These are phyloP conservation scores for Rhagium mordax DNA, from an alignment of 2,888 invertebrate genomes.

Conservation along the genomic window DNA sequence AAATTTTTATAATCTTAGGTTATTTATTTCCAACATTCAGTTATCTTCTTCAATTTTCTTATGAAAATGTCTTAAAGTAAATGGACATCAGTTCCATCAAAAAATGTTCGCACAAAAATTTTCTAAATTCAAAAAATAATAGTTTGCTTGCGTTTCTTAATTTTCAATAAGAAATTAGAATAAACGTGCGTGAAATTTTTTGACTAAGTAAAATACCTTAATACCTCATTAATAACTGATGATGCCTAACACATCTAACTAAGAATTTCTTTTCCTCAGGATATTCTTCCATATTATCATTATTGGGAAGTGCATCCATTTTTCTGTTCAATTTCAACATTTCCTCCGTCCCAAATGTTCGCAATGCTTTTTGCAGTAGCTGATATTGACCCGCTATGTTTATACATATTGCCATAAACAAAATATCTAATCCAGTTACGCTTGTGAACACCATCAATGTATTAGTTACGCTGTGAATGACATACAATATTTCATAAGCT, in stretches of 20 bases:
- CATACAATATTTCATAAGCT: conserved; percentile 40
- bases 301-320: neutral
- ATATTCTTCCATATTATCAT: neutral
- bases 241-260: too few relatives aligned
- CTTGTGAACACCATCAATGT: conserved; percentile 30
- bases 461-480: conserved; percentile 33
- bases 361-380: conserved; percentile 29
- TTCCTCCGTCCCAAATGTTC: conserved; percentile 34
- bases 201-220: too few relatives aligned
- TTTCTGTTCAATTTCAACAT: conserved; percentile 16
- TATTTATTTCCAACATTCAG: too few relatives aligned
- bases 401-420: conserved; percentile 43
- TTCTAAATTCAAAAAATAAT: too few relatives aligned
- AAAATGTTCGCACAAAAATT: too few relatives aligned
- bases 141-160: too few relatives aligned
- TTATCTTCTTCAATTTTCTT: too few relatives aligned
- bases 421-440: conserved; percentile 43
- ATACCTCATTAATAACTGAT: conserved; percentile 30
- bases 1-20: too few relatives aligned
- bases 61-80: too few relatives aligned
- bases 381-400: conserved; percentile 42
- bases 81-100: too few relatives aligned
- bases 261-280: conserved; percentile 20
- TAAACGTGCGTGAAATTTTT: too few relatives aligned
- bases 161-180: too few relatives aligned